Evolutionary conservation across 2,113 vertebrate genomes (phyloP), one percentile per base, ranked within the genome.

Genomic region (Lagopus muta): DNA sequence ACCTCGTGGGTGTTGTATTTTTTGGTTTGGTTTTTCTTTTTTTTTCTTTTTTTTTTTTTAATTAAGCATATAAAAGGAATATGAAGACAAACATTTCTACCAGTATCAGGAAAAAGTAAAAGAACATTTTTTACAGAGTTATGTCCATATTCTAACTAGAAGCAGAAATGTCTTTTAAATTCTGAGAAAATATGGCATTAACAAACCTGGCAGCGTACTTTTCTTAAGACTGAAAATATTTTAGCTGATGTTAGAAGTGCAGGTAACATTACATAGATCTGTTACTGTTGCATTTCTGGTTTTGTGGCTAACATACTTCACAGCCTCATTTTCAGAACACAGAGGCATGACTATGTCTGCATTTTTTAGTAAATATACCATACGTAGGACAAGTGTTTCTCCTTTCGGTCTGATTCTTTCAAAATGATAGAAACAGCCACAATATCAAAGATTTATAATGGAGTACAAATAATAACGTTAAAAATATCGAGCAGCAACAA

Each of bases 151-250:
- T 69, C 70, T 72, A 75, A 58, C 24, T 34, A 75, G 67, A 30
- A n/a, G 22, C 42, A 91, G 43, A 17, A 79, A 82, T 55, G 1
- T 47, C n/a, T 88, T 82, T 55, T 67, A 22, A 38, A 3, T 57
- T 84, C 19, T 73, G 34, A 81, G 70, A 90, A 90, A 89, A 84
- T 55, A 55, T 3, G 70, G 14, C 4, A 7, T n/a, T 60, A 83
- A 47, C n/a, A 64, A 84, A 92, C 67, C 34, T 83, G 55, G 74
- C 32, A 81, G 54, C 50, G 64, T 13, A 52, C 8, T 55, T 86
- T 25, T 62, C 17, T 89, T 84, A 69, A 95, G 83, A 71, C 52
- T 84, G 34, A 69, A 94, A 92, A 84, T 72, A 78, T 96, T 83
- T 58, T 65, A 82, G 24, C 40, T 81, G 34, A 85, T 57, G 13